These are phyloP conservation scores for Strix uralensis DNA, from an alignment of 2,113 vertebrate genomes.

Conservation along the genomic window DNA sequence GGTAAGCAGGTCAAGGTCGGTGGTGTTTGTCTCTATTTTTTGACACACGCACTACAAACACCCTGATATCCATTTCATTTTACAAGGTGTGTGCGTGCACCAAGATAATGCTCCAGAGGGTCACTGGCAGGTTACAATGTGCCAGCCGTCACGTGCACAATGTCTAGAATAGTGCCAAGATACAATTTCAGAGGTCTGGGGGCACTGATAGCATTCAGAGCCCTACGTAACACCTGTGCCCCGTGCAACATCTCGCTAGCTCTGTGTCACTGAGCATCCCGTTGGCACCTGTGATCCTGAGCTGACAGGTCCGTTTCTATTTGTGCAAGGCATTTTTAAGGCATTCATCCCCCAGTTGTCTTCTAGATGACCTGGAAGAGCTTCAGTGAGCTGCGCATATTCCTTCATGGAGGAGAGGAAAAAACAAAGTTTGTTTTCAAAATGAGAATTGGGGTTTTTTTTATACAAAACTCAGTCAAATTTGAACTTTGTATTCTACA, in stretches of 20 bases:
- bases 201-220: neutral
- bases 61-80: conserved; percentile 18
- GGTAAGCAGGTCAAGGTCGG: neutral
- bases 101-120: neutral
- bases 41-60: neutral
- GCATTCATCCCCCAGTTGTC: neutral
- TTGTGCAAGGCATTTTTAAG: neutral
- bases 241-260: neutral
- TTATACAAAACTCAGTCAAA: neutral
- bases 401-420: neutral
- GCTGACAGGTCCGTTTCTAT: neutral
- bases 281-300: neutral
- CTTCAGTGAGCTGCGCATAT: neutral
- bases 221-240: neutral
- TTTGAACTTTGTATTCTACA: neutral
- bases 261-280: neutral
- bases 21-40: neutral
- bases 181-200: neutral
- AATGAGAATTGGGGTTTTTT: neutral
- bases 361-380: neutral
- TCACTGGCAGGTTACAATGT: conserved; percentile 6
- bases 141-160: neutral
- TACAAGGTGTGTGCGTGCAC: neutral
- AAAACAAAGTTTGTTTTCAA: neutral
- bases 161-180: neutral